Base-by-base conservation (phyloP, 2,888 invertebrate genomes). In the Thelaira solivaga region DNA sequence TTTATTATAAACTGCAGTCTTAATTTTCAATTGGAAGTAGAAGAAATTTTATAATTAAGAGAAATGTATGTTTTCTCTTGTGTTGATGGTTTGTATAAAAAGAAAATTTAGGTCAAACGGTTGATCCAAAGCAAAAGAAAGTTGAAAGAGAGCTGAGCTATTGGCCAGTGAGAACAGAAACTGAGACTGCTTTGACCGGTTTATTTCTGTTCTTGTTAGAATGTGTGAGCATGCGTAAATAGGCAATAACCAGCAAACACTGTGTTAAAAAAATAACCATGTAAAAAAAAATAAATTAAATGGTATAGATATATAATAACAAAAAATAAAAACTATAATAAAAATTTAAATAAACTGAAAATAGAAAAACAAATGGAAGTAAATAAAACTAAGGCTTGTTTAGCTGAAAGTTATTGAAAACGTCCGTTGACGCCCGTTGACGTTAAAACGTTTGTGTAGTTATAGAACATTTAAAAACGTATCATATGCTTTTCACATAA, bases 61-160 rank as follows among this genome's bases (percentile, higher is more conserved):
- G 72, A 72, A 55, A 41, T 34, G 49, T 2, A 1, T 6, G 4
- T 7, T 47, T 47, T 45, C 72, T 64, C 64, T 64, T 39, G 24
- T n/a, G n/a, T n/a, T n/a, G n/a, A n/a, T n/a, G n/a, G n/a, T 36
- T 4, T 13, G 11, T 3, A 20, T 11, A 16, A 10, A 16, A 13
- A 49, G 0, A 47, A 31, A 55, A 72, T 39, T 29, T 57, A 31
- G 72, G 72, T 55, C 64, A 72, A 39, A 31, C 10, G 13, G 8
- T 55, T 64, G 47, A 36, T n/a, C 11, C 22, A 22, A 34, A 55
- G 53, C 20, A 2, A 20, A 22, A 39, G 57, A 26, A 59, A 59
- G 29, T 29, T 39, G 2, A n/a, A 49, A 39, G 39, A 59, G 47
- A 8, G 8, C 1, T n/a, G n/a, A n/a, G n/a, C n/a, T n/a, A n/a